A percentile compares a stretch with the other conserved stretches of the same genome.
Evolutionary conservation across 2,113 vertebrate genomes (phyloP).

Genomic region (Eleginops maclovinus): DNA sequence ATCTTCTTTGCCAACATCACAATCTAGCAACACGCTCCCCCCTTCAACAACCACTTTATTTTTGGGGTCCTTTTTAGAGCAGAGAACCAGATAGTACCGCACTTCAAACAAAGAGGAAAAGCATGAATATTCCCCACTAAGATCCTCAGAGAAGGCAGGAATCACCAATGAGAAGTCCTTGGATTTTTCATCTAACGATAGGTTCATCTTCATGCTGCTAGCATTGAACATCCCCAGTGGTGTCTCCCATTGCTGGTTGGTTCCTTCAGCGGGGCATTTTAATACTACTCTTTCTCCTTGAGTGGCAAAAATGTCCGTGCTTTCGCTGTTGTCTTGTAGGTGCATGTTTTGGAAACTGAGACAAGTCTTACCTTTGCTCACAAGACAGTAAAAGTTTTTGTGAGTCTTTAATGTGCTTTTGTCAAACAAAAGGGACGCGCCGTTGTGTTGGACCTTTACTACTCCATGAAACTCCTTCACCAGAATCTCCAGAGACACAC

Average conservation of each 20-base stretch:
- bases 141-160: conserved; percentile 28
- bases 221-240: conserved; percentile 68
- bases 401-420: conserved; percentile 41
- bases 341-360: conserved; percentile 71
- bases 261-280: conserved; percentile 53
- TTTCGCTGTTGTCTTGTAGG: conserved; percentile 42
- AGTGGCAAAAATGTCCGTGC: conserved; percentile 58
- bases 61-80: conserved; percentile 47
- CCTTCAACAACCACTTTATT: not conserved
- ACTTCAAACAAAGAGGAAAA: conserved; percentile 29
- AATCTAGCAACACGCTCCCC: conserved; percentile 34
- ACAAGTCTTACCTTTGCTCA: conserved; percentile 63
- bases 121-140: conserved; percentile 76
- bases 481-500: conserved; percentile 61
- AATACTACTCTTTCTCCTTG: conserved; percentile 70
- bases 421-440: conserved; percentile 58
- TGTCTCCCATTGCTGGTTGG: conserved; percentile 73
- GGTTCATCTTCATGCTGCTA: conserved; percentile 20
- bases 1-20: not conserved
- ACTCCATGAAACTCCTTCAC: conserved; percentile 44
- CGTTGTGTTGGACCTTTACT: conserved; percentile 58
- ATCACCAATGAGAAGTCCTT: conserved; percentile 71
- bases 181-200: conserved; percentile 11
- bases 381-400: conserved; percentile 70
- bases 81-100: conserved; percentile 69